phyloP scores from a whole-genome alignment of 2,797 vertebrate species.

The Chromis chromis region DNA sequence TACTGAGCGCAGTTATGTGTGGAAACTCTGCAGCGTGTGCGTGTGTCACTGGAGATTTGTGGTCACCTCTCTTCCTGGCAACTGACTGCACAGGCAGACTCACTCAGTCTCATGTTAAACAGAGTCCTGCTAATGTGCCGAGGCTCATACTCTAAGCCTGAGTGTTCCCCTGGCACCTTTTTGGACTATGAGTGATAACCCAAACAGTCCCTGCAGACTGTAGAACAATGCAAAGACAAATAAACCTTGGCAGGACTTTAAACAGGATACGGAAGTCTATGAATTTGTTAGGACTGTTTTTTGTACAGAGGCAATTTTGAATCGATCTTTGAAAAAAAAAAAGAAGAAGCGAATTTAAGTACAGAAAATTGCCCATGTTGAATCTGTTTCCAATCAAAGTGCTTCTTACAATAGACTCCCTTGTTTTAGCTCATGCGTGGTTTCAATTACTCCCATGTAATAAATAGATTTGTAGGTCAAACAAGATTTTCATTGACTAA shows the following conservation, averaged over 20 bases:
- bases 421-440: slow-evolving; percentile 46
- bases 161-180: slow-evolving; percentile 16
- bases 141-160: slow-evolving; percentile 5
- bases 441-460: slow-evolving; percentile 38
- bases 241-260: slow-evolving; percentile 26
- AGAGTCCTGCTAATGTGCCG: neutral
- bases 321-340: too few relatives aligned
- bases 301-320: slow-evolving; percentile 18
- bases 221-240: slow-evolving; percentile 72
- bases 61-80: slow-evolving; percentile 41
- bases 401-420: slow-evolving; percentile 41
- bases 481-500: slow-evolving; percentile 29
- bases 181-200: slow-evolving; percentile 25
- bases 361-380: slow-evolving; percentile 11
- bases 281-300: slow-evolving; percentile 1
- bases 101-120: slow-evolving; percentile 35
- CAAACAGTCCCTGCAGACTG: slow-evolving; percentile 31
- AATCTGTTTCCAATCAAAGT: slow-evolving; percentile 59
- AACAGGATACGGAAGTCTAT: slow-evolving; percentile 63
- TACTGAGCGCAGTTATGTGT: slow-evolving; percentile 17
- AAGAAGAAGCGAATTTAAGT: neutral
- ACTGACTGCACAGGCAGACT: slow-evolving; percentile 9
- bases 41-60: slow-evolving; percentile 31
- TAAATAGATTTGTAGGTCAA: slow-evolving; percentile 34
- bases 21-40: slow-evolving; percentile 35